phyloP scores from a whole-genome alignment of 2,113 vertebrate species.

The Brachypteracias leptosomus region DNA sequence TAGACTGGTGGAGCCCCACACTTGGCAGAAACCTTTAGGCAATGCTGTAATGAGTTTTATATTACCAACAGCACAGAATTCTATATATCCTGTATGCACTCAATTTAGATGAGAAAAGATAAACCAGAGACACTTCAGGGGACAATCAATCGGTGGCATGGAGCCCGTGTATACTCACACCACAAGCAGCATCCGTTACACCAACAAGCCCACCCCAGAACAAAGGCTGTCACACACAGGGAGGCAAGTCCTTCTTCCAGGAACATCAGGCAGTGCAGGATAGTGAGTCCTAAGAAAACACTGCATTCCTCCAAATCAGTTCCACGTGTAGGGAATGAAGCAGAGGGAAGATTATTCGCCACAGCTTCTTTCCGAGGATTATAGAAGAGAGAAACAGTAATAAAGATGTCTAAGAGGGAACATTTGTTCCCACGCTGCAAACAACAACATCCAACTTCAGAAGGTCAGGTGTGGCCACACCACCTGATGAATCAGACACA shows the following conservation, averaged over 20 bases:
- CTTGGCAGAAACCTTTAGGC: neutral
- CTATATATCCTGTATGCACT: neutral
- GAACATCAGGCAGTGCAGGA: neutral
- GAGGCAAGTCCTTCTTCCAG: neutral
- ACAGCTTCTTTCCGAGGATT: neutral
- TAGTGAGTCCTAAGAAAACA: neutral
- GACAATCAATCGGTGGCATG: neutral
- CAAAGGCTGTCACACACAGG: neutral
- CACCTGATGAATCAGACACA: neutral
- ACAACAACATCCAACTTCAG: neutral
- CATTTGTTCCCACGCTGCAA: neutral
- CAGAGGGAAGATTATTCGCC: neutral
- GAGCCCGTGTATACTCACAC: neutral
- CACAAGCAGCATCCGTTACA: rapidly evolving
- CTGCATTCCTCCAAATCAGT: neutral
- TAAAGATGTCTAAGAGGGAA: neutral
- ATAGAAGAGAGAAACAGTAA: neutral
- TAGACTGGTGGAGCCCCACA: neutral
- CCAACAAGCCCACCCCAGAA: conserved; percentile 8
- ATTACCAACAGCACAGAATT: neutral
- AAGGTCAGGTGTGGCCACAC: neutral
- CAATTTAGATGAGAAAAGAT: neutral
- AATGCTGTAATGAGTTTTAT: neutral
- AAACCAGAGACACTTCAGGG: neutral
- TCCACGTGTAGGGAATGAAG: neutral